Base-by-base conservation (phyloP, 1,140 invertebrate species). In the Planococcus citri region DNA sequence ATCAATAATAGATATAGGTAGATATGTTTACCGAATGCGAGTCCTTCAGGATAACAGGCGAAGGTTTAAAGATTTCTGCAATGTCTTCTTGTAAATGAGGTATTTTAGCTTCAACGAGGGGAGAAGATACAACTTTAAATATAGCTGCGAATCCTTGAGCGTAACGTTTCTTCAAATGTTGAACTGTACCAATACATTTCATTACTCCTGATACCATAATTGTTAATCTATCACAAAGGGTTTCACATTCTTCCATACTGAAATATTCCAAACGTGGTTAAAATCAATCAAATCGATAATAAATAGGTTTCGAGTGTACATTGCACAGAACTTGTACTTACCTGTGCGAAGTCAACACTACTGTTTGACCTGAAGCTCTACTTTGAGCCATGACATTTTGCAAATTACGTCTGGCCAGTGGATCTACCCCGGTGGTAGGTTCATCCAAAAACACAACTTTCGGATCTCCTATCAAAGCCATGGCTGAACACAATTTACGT, bases 381-480 rank as follows among this genome's bases (percentile, higher is more conserved):
- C 78, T 75, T 41, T 83, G 81, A 72, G 85, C 81, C 72, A 91
- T 86, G 68, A 90, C 81, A 51, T 85, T 83, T 89, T 90, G 92
- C 38, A 92, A 84, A 61, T 87, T 85, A 70, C 89, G 84, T 27
- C 87, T 78, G 0, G 89, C 86, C 14, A 88, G 85, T 0, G 88
- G 88, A 76, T 93, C 90, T 17, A 92, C 88, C 0, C 89, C 87
- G 70, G 87, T 86, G 1, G 88, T 89, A 0, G 89, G 89, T 78
- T 92, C 90, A 78, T 92, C 94, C 72, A 97, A 79, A 76, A 94
- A 93, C 25, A 97, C 83, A n/a, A 97, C 82, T 12, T 88, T 84
- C 2, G 93, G 91, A 80, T 94, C 87, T n/a, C 92, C 94, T 37
- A 97, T 83, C 72, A 97, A 86, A 6, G 95, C 90, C 67, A 99